phyloP scores from a whole-genome alignment of 2,888 invertebrate genomes.

The Hypercompe scribonia region DNA sequence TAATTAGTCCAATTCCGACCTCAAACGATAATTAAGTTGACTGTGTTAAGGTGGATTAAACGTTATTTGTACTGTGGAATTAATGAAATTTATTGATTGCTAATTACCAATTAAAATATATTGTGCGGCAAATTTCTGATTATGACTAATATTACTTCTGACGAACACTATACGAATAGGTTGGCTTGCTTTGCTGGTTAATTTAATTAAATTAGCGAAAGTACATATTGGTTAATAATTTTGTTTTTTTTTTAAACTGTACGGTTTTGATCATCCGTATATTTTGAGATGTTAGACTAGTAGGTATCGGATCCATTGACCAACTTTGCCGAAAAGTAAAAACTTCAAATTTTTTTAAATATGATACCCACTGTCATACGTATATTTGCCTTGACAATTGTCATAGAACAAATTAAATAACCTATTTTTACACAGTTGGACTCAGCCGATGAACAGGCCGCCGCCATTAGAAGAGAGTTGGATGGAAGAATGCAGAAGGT shows the following conservation, averaged over 20 bases:
- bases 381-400: not conserved
- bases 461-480: constrained; percentile 98
- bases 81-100: not conserved
- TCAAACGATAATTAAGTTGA: constrained; percentile 29
- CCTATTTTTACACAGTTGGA: constrained; percentile 90
- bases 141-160: not conserved
- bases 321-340: not conserved
- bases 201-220: no score
- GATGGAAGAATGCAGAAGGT: constrained; percentile 99
- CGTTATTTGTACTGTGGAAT: constrained; percentile 8
- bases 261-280: not conserved
- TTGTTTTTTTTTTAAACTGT: not conserved
- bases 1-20: constrained; percentile 32
- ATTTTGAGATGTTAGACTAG: no score
- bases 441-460: constrained; percentile 99
- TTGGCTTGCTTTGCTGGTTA: not conserved
- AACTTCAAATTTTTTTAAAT: no score
- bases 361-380: not conserved
- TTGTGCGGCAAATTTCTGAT: not conserved
- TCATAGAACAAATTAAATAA: not conserved
- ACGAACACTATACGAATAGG: no score
- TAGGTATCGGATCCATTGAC: no score
- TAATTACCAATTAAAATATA: not conserved
- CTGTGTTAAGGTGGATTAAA: constrained; percentile 14
- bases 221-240: not conserved